phyloP scores from a whole-genome alignment of 1,140 invertebrate genomes.

The Drosophila sechellia region DNA sequence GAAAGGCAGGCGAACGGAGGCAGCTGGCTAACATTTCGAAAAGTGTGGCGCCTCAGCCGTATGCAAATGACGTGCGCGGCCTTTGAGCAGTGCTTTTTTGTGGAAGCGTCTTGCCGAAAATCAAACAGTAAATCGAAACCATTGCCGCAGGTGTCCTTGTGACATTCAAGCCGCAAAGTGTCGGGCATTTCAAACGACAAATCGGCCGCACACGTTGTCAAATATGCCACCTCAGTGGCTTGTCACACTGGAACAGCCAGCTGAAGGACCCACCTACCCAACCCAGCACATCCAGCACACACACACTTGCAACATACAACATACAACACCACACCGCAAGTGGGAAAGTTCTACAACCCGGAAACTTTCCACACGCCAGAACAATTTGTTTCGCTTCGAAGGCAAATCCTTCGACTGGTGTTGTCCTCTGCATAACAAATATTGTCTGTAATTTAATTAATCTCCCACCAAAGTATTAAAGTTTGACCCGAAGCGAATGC shows the following conservation, averaged over 20 bases:
- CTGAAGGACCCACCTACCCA: neutral
- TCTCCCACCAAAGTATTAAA: constrained; percentile 51
- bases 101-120: constrained; percentile 11
- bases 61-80: constrained; percentile 36
- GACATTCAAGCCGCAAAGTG: constrained; percentile 33
- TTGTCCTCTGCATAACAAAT: constrained; percentile 51
- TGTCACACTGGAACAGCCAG: constrained; percentile 2
- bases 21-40: constrained; percentile 30
- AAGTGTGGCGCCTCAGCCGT: constrained; percentile 15
- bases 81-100: constrained; percentile 11
- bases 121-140: constrained; percentile 37
- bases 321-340: constrained; percentile 12
- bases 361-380: constrained; percentile 32
- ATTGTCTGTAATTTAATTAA: constrained; percentile 74
- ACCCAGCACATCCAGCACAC: neutral
- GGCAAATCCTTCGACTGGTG: constrained; percentile 34
- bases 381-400: constrained; percentile 47
- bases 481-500: constrained; percentile 27
- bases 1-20: neutral
- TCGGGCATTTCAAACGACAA: constrained; percentile 38
- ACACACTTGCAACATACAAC: neutral
- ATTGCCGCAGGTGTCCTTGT: constrained; percentile 30
- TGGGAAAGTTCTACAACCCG: constrained; percentile 18
- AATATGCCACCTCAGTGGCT: constrained; percentile 29
- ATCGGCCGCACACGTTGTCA: constrained; percentile 36